Base-by-base conservation (phyloP, 2,888 invertebrate species). In the Dendrolimus pini region DNA sequence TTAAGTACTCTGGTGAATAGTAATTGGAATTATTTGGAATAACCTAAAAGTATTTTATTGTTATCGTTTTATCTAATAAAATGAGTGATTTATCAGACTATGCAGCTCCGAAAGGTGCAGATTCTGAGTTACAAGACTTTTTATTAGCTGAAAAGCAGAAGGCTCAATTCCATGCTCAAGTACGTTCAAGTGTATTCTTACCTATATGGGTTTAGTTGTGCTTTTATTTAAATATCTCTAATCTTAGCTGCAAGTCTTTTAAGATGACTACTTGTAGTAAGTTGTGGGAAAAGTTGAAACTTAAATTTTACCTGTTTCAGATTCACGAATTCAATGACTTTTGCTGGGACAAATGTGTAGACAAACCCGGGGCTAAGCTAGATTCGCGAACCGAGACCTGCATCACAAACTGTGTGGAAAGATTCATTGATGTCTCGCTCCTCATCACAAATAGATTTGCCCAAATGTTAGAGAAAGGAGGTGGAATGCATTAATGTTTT, bases 311-410 rank as follows among this genome's bases (percentile, higher is more conserved):
- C 56, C 59, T 54, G 30, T 70, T 92, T 59, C 79, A 98, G 97
- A 96, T 98, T 63, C 97, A 97, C 72, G 96, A 96, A 81, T 96
- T 98, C 80, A 97, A 96, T 71, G 98, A 98, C 74, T 94, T 96
- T 65, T 99, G 98, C 80, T 99, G 98, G 98, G 98, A 98, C 14
- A 97, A 97, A 80, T 99, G 98, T 79, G 93, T 98, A 52, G 97
- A 97, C 58, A 97, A 97, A 75, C 97, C 98, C 7, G 93, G 96
- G 52, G 93, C 94, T 55, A 98, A 97, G 85, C 82, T 98, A 65
- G 98, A 98, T 78, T 94, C 95, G 59, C 93, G 94, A 71, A 97
- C 97, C 1, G 98, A 98, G 87, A 95, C 96, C 0, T 98, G 98
- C 75, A 89, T 99, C 58, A 93, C 93, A 13, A 98, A 98, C 81